Evolutionary conservation across 2,888 invertebrate species (phyloP).

Genomic region (Orthonychiurus folsomi): DNA sequence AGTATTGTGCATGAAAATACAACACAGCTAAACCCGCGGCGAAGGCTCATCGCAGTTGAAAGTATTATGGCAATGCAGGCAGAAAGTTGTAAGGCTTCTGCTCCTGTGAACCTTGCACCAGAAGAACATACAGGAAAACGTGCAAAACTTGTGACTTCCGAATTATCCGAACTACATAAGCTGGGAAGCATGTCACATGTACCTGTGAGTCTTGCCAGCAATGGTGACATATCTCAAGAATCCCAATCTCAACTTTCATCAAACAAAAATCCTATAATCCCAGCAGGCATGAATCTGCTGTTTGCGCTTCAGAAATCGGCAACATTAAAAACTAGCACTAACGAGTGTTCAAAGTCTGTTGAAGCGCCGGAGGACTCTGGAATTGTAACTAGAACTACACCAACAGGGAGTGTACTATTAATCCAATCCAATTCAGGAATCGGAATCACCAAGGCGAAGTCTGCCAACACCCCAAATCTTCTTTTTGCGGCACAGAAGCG

Average conservation of each 20-base stretch:
- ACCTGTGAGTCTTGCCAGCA: no score
- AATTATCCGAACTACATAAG: neutral
- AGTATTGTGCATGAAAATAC: neutral
- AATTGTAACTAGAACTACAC: no score
- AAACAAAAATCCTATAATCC: neutral
- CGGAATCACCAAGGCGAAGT: no score
- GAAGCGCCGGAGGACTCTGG: neutral
- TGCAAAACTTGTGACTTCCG: neutral
- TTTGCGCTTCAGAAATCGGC: neutral
- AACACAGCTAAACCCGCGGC: neutral
- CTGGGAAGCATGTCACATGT: neutral
- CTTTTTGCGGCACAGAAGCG: conserved; percentile 15
- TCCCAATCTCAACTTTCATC: neutral
- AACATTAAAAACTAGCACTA: neutral
- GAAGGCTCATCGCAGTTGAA: neutral
- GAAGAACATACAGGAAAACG: no score
- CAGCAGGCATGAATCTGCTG: no score
- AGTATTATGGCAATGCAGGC: neutral
- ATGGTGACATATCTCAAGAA: no score
- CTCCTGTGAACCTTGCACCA: no score
- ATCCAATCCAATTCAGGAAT: neutral
- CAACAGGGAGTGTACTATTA: no score
- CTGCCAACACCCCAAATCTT: conserved; percentile 8
- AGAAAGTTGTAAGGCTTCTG: neutral
- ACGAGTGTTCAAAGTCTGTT: neutral